Conservation (phyloP, 2,797 vertebrate genomes). For the Hybognathus amarus region DNA sequence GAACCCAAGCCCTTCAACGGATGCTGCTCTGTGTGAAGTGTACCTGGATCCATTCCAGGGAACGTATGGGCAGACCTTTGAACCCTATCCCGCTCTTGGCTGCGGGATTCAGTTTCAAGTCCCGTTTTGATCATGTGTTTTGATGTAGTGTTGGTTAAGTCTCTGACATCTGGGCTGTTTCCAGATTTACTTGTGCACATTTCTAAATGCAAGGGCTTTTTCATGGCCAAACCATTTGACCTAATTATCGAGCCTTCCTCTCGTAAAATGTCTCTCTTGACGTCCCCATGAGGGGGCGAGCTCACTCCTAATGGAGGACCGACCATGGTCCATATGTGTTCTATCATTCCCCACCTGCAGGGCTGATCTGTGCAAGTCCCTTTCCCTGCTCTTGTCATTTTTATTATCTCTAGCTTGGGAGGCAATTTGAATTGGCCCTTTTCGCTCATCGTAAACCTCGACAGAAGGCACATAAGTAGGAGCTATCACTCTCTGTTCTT, state of each 20-base stretch:
- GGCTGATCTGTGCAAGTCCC: conserved; percentile 64
- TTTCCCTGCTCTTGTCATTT: conserved; percentile 77
- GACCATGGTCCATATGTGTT: conserved; percentile 73
- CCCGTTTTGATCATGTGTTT: conserved; percentile 84
- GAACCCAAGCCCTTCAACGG: conserved; percentile 65
- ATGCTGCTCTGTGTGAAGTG: conserved; percentile 71
- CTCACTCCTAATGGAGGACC: conserved; percentile 76
- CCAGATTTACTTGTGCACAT: conserved; percentile 74
- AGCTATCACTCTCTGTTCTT: conserved; percentile 93
- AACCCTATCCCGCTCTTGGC: conserved; percentile 77
- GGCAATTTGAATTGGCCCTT: conserved; percentile 91
- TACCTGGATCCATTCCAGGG: conserved; percentile 73
- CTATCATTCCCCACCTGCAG: conserved; percentile 75
- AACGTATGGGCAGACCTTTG: conserved; percentile 72
- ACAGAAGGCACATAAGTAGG: conserved; percentile 97
- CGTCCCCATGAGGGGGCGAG: conserved; percentile 77
- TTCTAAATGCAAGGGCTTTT: conserved; percentile 77
- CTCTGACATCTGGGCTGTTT: conserved; percentile 83
- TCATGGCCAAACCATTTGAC: conserved; percentile 82
- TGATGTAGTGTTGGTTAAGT: conserved; percentile 66
- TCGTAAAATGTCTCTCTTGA: conserved; percentile 77
- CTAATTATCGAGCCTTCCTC: conserved; percentile 93
- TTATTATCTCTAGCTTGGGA: conserved; percentile 90
- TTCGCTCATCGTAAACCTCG: conserved; percentile 92
- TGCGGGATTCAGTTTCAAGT: conserved; percentile 74